phyloP scores from a whole-genome alignment of 1,140 invertebrate genomes.

The Drosophila chauvacae region DNA sequence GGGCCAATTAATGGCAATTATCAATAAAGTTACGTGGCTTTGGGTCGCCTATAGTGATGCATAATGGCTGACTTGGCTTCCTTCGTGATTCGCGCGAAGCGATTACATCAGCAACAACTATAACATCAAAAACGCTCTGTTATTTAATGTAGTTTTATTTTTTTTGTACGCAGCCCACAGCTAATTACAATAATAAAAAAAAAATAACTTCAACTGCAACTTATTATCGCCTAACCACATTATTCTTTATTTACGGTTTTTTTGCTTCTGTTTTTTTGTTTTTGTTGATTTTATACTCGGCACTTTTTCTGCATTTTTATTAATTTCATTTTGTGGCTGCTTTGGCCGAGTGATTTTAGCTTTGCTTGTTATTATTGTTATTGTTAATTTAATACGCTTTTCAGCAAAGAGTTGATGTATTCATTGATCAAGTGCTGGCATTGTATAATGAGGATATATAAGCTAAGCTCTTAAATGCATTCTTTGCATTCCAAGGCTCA shows the following conservation, averaged over 20 bases:
- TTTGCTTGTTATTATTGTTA: slow-evolving; percentile 1
- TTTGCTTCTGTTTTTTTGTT: not conserved
- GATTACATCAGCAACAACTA: slow-evolving; percentile 55
- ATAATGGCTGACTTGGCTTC: slow-evolving; percentile 31
- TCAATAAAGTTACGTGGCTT: slow-evolving; percentile 45
- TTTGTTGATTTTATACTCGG: slow-evolving; percentile 24
- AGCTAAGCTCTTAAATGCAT: not conserved
- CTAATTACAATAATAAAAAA: slow-evolving; percentile 37
- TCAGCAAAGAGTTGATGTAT: slow-evolving; percentile 4
- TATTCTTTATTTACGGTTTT: slow-evolving; percentile 24
- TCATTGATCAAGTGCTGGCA: slow-evolving; percentile 1
- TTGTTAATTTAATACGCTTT: slow-evolving; percentile 16
- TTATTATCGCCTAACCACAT: slow-evolving; percentile 41
- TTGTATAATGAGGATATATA: not conserved
- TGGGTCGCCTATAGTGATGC: slow-evolving; percentile 19
- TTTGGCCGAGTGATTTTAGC: slow-evolving; percentile 38
- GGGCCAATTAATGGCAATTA: slow-evolving; percentile 61
- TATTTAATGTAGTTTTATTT: slow-evolving; percentile 49
- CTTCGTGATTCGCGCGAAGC: slow-evolving; percentile 23
- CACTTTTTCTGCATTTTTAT: slow-evolving; percentile 36
- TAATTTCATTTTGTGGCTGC: slow-evolving; percentile 29
- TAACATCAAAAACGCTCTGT: slow-evolving; percentile 28
- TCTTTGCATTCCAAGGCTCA: not conserved
- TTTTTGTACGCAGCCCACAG: slow-evolving; percentile 25
- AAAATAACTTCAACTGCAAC: slow-evolving; percentile 32